These are phyloP conservation scores for Eristalis pertinax DNA, from an alignment of 2,888 invertebrate genomes.

Conservation along the genomic window DNA sequence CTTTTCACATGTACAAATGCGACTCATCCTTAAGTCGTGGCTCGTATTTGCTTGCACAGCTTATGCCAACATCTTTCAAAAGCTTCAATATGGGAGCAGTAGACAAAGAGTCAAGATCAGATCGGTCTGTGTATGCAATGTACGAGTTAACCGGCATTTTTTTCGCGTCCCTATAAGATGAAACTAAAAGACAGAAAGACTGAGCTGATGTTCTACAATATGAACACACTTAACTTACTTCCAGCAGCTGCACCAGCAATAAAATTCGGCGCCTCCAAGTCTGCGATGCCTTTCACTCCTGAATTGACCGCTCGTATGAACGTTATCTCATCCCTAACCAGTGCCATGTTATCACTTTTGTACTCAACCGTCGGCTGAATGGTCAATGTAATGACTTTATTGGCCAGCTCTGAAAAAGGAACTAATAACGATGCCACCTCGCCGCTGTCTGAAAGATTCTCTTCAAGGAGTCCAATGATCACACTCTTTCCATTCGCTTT, in stretches of 20 bases:
- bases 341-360: conserved; percentile 77
- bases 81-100: conserved; percentile 78
- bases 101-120: conserved; percentile 76
- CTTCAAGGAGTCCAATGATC: conserved; percentile 77
- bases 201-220: no score
- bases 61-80: conserved; percentile 75
- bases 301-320: conserved; percentile 77
- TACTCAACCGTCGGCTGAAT: conserved; percentile 79
- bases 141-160: conserved; percentile 75
- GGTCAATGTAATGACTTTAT: conserved; percentile 77
- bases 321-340: conserved; percentile 76
- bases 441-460: conserved; percentile 78
- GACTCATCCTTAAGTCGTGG: conserved; percentile 77
- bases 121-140: conserved; percentile 78
- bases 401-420: conserved; percentile 76
- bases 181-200: conserved; percentile 74
- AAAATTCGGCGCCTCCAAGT: conserved; percentile 80
- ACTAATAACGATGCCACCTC: conserved; percentile 76
- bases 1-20: conserved; percentile 76
- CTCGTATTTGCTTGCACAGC: conserved; percentile 75
- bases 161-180: conserved; percentile 77
- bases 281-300: conserved; percentile 66
- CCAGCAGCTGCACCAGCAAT: conserved; percentile 79
- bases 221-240: conserved; percentile 73
- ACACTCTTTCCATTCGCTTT: conserved; percentile 39